A percentile compares a stretch with the other conserved stretches of the same genome.
phyloP scores from a whole-genome alignment of 2,797 vertebrate genomes.

The Gorsachius magnificus region DNA sequence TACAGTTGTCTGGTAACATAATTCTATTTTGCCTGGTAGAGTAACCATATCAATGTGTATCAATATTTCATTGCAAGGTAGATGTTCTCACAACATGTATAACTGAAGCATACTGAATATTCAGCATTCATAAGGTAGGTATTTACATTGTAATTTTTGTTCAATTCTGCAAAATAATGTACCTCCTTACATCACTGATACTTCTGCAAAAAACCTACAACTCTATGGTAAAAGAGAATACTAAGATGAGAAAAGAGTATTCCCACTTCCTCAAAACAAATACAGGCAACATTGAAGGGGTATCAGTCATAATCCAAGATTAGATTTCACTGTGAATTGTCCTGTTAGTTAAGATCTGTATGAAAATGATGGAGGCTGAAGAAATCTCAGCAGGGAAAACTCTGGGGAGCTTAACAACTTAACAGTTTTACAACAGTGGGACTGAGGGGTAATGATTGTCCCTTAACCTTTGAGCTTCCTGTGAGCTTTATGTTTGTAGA shows the following conservation, averaged over 20 bases:
- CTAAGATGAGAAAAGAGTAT: background rate
- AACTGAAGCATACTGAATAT: background rate
- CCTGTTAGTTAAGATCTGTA: background rate
- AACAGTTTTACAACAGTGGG: background rate
- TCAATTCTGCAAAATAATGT: background rate
- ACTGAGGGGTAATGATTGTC: background rate
- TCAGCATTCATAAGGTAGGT: background rate
- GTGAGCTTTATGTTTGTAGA: background rate
- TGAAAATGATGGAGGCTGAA: background rate
- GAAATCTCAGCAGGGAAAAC: background rate
- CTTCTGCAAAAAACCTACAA: background rate
- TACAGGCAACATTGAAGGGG: background rate
- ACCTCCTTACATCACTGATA: background rate
- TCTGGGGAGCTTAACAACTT: background rate
- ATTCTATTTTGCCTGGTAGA: background rate
- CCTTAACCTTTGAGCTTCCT: background rate
- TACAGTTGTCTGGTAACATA: background rate
- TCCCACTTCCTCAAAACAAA: background rate
- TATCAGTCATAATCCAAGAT: background rate
- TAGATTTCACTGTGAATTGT: background rate
- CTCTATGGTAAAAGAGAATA: background rate
- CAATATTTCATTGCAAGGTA: background rate
- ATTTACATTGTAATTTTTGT: background rate
- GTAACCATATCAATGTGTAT: background rate
- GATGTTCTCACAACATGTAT: background rate